Conservation (phyloP, 2,113 vertebrate genomes). For the Pyrgilauda ruficollis region DNA sequence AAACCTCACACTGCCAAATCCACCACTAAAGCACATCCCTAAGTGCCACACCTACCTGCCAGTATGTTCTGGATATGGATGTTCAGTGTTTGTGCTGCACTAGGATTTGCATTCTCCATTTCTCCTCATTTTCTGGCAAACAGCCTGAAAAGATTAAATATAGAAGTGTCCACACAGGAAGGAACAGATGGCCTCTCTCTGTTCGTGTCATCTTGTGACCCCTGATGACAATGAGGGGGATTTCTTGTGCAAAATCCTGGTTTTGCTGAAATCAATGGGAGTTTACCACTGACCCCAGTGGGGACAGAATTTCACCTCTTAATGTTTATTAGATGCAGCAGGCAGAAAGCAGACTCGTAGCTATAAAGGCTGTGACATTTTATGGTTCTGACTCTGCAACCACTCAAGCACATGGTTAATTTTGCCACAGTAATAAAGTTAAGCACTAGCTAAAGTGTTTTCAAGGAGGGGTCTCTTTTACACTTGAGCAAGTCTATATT, state of each 20-base stretch:
- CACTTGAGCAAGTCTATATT: conserved; percentile 29
- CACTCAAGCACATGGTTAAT: conserved; percentile 62
- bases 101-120: not conserved
- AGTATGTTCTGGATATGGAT: not conserved
- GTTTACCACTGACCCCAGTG: not conserved
- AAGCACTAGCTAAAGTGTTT: conserved; percentile 49
- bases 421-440: conserved; percentile 64
- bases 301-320: conserved; percentile 49
- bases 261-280: not conserved
- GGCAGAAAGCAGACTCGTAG: conserved; percentile 57
- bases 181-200: not conserved
- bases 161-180: not conserved
- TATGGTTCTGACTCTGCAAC: conserved; percentile 59
- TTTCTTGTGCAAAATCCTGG: not conserved
- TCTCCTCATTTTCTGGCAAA: not conserved
- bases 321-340: conserved; percentile 62
- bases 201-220: not conserved
- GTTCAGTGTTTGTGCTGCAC: not conserved
- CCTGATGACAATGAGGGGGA: not conserved
- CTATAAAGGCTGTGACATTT: conserved; percentile 58
- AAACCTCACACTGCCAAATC: not conserved
- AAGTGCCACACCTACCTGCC: not conserved
- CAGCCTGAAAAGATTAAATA: not conserved
- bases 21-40: not conserved
- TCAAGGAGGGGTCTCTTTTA: conserved; percentile 40